Evolutionary conservation across 2,888 invertebrate genomes (phyloP).

Genomic region (Epinotia nisella): DNA sequence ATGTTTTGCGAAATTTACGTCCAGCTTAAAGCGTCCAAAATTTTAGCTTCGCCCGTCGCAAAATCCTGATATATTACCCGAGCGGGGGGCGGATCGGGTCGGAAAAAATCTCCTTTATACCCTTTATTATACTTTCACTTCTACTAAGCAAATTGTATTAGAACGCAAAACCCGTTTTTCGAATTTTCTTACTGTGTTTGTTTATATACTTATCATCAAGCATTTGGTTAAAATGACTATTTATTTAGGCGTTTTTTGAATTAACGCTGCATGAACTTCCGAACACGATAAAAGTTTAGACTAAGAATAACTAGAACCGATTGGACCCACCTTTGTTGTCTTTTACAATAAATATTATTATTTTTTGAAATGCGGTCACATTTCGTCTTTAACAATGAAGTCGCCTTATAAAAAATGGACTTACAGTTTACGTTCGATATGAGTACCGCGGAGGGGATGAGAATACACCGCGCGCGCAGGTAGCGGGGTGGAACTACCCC

Average conservation of each 20-base stretch:
- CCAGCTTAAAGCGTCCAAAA: slow-evolving; percentile 83
- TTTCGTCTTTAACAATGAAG: too few species aligned
- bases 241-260: neutral
- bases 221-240: neutral
- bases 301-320: too few species aligned
- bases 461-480: slow-evolving; percentile 75
- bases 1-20: slow-evolving; percentile 83
- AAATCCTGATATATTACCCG: slow-evolving; percentile 87
- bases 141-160: slow-evolving; percentile 57
- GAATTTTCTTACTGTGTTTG: slow-evolving; percentile 25
- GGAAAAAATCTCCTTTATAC: slow-evolving; percentile 66
- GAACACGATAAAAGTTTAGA: too few species aligned
- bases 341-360: too few species aligned
- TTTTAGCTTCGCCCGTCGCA: slow-evolving; percentile 86
- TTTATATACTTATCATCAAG: neutral
- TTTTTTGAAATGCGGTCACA: too few species aligned
- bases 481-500: slow-evolving; percentile 62
- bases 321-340: too few species aligned
- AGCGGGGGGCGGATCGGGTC: slow-evolving; percentile 64
- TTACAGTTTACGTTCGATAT: slow-evolving; percentile 62
- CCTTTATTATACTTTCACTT: slow-evolving; percentile 68
- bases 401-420: slow-evolving; percentile 19
- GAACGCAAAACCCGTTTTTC: slow-evolving; percentile 13
- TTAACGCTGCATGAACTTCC: slow-evolving; percentile 6
- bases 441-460: slow-evolving; percentile 70